Conservation (phyloP, 2,113 vertebrate species). For the Prolemur simus region DNA sequence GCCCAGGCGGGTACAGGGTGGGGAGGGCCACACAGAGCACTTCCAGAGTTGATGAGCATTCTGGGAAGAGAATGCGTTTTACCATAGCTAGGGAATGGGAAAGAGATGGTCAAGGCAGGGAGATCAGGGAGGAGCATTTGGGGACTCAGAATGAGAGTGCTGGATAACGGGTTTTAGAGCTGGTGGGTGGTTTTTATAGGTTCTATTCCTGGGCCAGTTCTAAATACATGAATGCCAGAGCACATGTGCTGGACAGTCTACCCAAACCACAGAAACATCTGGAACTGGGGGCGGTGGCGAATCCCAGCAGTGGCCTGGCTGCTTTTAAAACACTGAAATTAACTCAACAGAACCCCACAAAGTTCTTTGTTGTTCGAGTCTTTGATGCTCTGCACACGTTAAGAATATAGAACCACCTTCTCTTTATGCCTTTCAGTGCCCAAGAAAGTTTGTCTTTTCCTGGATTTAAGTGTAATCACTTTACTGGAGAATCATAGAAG, state of each 20-base stretch:
- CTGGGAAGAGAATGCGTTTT: neutral
- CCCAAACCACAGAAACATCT: conserved; percentile 65
- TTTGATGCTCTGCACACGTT: neutral
- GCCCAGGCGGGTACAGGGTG: neutral
- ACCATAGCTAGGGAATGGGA: neutral
- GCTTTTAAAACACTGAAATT: conserved; percentile 47
- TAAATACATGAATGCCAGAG: conserved; percentile 42
- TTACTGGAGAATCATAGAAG: neutral
- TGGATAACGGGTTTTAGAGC: neutral
- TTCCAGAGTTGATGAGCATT: no score
- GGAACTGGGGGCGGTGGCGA: neutral
- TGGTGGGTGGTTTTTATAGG: conserved; percentile 3
- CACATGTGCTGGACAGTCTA: conserved; percentile 51
- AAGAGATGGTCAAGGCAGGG: neutral
- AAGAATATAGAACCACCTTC: neutral
- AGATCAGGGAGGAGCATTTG: neutral
- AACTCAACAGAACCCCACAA: conserved; percentile 37
- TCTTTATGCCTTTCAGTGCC: neutral
- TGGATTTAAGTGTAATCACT: neutral
- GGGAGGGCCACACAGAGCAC: neutral
- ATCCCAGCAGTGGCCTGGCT: neutral
- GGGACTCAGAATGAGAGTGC: neutral
- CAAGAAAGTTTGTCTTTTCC: neutral
- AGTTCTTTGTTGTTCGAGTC: conserved; percentile 47
- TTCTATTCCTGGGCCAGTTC: conserved; percentile 38